Evolutionary conservation across 2,797 vertebrate genomes (phyloP).

Genomic region (Poeciliopsis infans): DNA sequence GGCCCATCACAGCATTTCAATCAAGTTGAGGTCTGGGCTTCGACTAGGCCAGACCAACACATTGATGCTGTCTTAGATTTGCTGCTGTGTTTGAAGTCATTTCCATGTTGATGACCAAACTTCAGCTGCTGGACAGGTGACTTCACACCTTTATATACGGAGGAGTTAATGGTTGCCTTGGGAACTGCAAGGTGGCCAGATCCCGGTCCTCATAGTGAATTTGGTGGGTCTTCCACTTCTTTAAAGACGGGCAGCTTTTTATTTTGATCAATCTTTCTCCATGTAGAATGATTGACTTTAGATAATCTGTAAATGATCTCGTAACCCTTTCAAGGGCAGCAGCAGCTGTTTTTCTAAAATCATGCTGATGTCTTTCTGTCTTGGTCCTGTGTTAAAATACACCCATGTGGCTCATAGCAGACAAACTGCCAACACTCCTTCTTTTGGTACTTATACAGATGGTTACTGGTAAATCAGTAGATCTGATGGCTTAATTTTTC

Average conservation of each 20-base stretch:
- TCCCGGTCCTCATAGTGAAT: not conserved
- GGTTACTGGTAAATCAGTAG: not conserved
- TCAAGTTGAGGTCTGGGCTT: not conserved
- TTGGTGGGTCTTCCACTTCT: not conserved
- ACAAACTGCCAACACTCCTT: not conserved
- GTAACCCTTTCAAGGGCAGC: not conserved
- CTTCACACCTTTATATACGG: not conserved
- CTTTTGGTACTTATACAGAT: not conserved
- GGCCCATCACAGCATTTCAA: not conserved
- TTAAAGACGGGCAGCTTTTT: not conserved
- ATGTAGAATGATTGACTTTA: not conserved
- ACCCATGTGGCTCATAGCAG: not conserved
- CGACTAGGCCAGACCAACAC: not conserved
- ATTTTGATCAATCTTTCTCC: not conserved
- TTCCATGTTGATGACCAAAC: not conserved
- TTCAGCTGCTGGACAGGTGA: not conserved
- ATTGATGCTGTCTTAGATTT: not conserved
- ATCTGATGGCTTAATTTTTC: not conserved
- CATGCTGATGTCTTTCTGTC: not conserved
- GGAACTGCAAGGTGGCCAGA: not conserved
- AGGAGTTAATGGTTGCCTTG: not conserved
- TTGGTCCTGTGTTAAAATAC: not conserved
- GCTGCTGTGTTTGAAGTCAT: not conserved
- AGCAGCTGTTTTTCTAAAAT: not conserved
- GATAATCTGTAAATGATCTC: not conserved